Base-by-base conservation (phyloP, 1,140 invertebrate species). In the Battus philenor region DNA sequence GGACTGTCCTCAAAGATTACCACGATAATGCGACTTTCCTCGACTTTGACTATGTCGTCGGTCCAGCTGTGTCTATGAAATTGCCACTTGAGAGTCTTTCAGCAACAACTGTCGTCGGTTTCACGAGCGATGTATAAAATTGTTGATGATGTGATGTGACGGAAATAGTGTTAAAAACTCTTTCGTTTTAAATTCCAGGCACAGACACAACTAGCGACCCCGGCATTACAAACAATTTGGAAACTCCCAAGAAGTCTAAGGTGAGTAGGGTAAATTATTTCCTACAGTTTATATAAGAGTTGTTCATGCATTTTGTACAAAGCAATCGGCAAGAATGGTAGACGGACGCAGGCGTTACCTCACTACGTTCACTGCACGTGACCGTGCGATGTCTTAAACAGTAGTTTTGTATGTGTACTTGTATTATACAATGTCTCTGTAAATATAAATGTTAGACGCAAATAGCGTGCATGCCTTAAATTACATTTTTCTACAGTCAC, bases 181-280 rank as follows among this genome's bases (percentile, higher is more conserved):
- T n/a, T n/a, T n/a, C n/a, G n/a, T n/a, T n/a, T 20, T 20, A 32
- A 41, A 26, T 69, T 68, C 2, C 51, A 87, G 86, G 84, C 29
- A 87, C 81, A 4, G 81, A 86, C 31, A 74, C 81, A 2, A 67
- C 76, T 1, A 79, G 77, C 44, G 84, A 86, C 27, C 81, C 83
- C 16, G 68, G 75, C 20, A 48, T 76, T 51, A 69, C 74, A 11
- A 83, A 83, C 53, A 83, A 82, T 51, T 56, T 72, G 0, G 86
- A 86, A 7, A 79, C 70, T 17, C 84, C 86, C n/a, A 86, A 85
- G 51, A 87, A 79, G 55, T 67, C 71, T 4, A 85, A 84, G 78
- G 86, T 87, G 53, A 58, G 68, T 66, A 4, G 9, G 43, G n/a
- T 43, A 47, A 31, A 39, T 27, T 27, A 15, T 22, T 30, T 7